Evolutionary conservation across 2,888 invertebrate species (phyloP), one percentile per base, ranked within the genome.

Genomic region (Oscheius sp.): DNA sequence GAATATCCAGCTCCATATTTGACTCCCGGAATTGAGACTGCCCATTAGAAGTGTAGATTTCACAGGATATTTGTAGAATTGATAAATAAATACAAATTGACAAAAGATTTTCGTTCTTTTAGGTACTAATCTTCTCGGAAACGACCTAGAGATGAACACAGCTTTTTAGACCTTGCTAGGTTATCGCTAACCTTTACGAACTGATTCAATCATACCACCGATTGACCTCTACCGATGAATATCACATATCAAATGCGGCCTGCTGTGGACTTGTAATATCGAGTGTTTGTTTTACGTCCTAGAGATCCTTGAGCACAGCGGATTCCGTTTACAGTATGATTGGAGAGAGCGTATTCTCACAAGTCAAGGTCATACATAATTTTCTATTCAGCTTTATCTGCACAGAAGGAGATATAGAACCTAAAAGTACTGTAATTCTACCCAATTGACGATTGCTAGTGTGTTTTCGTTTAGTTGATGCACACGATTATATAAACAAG

Each of bases 1-100:
- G 76, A 82, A 34, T 82, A 82, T 52, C 82, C 82, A 25, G 77
- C 82, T 3, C 82, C 79, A 50, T 82, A 82, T 61, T 74, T 82
- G 31, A 70, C 77, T 39, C 68, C 74, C 39, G 73, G 70, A 34
- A 75, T 75, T 46, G 76, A 76, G 46, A 71, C 75, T 48, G 79
- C 74, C 48, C 58, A 74, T 50, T 73, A 61, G 48, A 42, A 50
- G 52, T 23, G n/a, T 61, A 42, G 46, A 61, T 63, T 12, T 46
- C 33, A 57, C 15, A 67, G 66, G 42, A 37, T 46, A 17, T 39
- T 8, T 52, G 53, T 65, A 65, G 53, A 65, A 52, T 48, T 37
- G 65, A 33, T 50, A 8, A 52, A 52, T 65, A 53, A 27, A 65
- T 65, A 50, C n/a, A n/a, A n/a, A n/a, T n/a, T n/a, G n/a, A n/a